These are phyloP conservation scores for Abramis brama DNA, from an alignment of 2,113 vertebrate species.

Conservation along the genomic window DNA sequence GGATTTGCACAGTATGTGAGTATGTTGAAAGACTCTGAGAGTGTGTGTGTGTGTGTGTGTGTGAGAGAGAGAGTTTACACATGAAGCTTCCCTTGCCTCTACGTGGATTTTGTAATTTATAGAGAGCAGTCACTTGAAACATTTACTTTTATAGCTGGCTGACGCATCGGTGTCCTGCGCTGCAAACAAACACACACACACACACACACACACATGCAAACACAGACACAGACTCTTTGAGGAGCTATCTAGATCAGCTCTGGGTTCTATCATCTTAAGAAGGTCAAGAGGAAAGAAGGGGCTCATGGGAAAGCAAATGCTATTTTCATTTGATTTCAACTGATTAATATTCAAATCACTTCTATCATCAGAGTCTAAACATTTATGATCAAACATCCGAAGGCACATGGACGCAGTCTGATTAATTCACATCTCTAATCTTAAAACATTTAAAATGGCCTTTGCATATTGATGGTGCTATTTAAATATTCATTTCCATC, in stretches of 20 bases:
- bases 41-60: constrained; percentile 38
- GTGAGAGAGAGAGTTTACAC: constrained; percentile 46
- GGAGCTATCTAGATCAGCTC: constrained; percentile 12
- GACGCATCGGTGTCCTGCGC: constrained; percentile 47
- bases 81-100: constrained; percentile 47
- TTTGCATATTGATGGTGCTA: constrained; percentile 62
- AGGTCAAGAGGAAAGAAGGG: constrained; percentile 42
- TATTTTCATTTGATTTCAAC: constrained; percentile 47
- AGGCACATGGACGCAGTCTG: constrained; percentile 55
- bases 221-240: constrained; percentile 5
- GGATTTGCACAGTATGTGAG: constrained; percentile 47
- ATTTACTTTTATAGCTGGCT: constrained; percentile 65
- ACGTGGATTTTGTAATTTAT: constrained; percentile 68
- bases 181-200: not conserved
- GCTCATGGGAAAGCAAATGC: constrained; percentile 57
- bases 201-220: not conserved
- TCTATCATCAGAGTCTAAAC: constrained; percentile 62
- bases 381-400: constrained; percentile 60
- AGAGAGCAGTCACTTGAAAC: constrained; percentile 70
- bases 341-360: constrained; percentile 62
- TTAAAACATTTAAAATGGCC: constrained; percentile 67
- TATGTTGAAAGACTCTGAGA: constrained; percentile 39
- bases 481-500: constrained; percentile 68
- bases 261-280: constrained; percentile 46
- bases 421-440: constrained; percentile 70